These are phyloP conservation scores for Rhea pennata DNA, from an alignment of 2,113 vertebrate genomes.

Conservation along the genomic window DNA sequence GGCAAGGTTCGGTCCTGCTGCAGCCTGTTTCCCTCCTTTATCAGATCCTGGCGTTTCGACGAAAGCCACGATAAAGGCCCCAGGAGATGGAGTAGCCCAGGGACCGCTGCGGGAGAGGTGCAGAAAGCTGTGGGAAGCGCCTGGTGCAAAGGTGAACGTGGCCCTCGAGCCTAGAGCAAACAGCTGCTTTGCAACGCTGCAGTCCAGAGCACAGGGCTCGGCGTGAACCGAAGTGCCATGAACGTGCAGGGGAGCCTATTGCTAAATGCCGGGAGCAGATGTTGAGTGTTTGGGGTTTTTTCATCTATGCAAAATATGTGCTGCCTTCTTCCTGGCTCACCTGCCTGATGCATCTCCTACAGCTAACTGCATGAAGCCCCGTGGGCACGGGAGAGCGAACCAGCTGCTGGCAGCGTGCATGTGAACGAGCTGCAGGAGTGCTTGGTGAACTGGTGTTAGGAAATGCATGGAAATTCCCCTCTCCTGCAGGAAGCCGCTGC, in stretches of 20 bases:
- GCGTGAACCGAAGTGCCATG: background rate
- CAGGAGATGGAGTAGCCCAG: background rate
- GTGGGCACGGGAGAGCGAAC: no score
- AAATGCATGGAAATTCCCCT: background rate
- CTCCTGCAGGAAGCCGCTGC: background rate
- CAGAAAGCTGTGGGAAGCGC: background rate
- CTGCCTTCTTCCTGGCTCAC: background rate
- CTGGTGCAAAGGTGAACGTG: background rate
- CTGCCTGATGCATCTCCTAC: no score
- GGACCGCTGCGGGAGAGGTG: background rate
- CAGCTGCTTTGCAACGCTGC: background rate
- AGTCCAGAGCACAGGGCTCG: background rate
- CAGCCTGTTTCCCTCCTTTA: background rate
- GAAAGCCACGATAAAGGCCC: background rate
- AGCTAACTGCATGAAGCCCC: no score
- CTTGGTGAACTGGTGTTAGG: background rate
- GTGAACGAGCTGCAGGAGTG: no score
- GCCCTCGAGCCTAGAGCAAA: background rate
- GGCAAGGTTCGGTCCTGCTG: background rate
- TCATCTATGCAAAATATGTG: background rate
- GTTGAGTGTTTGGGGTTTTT: background rate
- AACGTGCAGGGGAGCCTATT: fast-evolving
- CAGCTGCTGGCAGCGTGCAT: no score
- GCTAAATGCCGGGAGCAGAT: background rate
- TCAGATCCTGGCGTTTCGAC: background rate